Base-by-base conservation (phyloP, 1,140 invertebrate species). In the Phortica variegata region DNA sequence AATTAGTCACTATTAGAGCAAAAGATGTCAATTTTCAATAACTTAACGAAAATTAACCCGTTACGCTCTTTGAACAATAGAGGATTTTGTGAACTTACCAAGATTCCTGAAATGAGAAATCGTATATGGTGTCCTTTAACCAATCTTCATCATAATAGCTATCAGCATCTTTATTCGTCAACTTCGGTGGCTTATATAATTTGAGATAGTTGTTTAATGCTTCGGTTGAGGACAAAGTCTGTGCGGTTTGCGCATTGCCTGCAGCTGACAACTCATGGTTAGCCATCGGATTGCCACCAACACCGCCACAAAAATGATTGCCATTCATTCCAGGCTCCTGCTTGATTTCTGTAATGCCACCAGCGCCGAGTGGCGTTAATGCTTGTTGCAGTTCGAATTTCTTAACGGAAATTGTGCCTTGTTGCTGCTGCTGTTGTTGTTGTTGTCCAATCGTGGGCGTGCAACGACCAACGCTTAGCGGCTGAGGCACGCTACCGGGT, bases 41-140 rank as follows among this genome's bases (percentile, higher is more conserved):
- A 20, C 36, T 44, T 43, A 29, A 33, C 15, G 32, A 40, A 29
- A 33, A 48, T n/a, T 48, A 37, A 23, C 36, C 51, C 51, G n/a
- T 51, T 43, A 18, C 33, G 29, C 9, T 32, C 33, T 50, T 32
- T 51, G 10, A 4, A n/a, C 18, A 42, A n/a, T 40, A 8, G 2
- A 1, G 20, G 6, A 9, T 31, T 17, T 10, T 8, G 16, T 23
- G 13, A 16, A 77, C 80, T 83, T 65, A 90, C 91, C 91, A 95
- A 15, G 86, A 87, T 73, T 91, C 84, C 45, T 93, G 82, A 45
- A 84, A 85, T 40, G 88, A 84, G 79, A 93, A 94, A 76, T 95
- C 90, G 73, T 95, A 95, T 2, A 96, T 82, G 76, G 90, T 83
- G 49, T 89, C 84, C 39, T 86, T 85, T 57, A 88, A 85, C 69